Evolutionary conservation across 2,113 vertebrate species (phyloP), one percentile per base, ranked within the genome.

Genomic region (Callocephalon fimbriatum): DNA sequence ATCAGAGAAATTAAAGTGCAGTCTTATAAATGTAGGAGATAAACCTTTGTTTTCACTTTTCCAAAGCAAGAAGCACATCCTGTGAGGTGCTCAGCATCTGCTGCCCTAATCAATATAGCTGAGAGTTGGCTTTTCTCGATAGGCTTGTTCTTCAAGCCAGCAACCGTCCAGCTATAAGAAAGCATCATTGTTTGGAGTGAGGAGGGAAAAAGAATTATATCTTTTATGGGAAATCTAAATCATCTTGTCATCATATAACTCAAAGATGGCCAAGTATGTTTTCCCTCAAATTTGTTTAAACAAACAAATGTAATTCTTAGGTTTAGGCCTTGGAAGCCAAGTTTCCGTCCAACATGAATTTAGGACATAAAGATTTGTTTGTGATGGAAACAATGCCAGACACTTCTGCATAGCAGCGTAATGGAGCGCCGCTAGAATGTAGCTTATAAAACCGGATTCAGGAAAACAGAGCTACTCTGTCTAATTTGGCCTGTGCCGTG

Each of bases 231-330:
- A 96, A 93, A 96, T 87, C 87, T 97, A 97, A 97, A 96, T 95
- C 87, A 97, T 97, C 92, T 92, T 97, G 91, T 97, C 95, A 94
- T 97, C 94, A 88, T 92, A 90, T 79, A 94, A 95, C 71, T 95
- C 93, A 95, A 95, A 95, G 91, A 96, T 93, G 89, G 81, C 95
- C 87, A 94, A 96, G 91, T 90, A 90, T 95, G 86, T 94, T 97
- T 97, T 96, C 77, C 84, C 87, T 96, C 95, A 92, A 94, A 95
- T 97, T 96, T 96, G 84, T 95, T 96, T 96, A 96, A 97, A 96
- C 96, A 97, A 97, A 97, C 88, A 96, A 97, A 97, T 90, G 87
- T 97, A 97, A 87, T 97, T 96, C 95, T 97, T 95, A 90, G 95
- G 66, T 95, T 95, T 94, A 70, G 86, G 62, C 70, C 53, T 58